Conservation (phyloP, 2,797 vertebrate species). For the Prunella strophiata region DNA sequence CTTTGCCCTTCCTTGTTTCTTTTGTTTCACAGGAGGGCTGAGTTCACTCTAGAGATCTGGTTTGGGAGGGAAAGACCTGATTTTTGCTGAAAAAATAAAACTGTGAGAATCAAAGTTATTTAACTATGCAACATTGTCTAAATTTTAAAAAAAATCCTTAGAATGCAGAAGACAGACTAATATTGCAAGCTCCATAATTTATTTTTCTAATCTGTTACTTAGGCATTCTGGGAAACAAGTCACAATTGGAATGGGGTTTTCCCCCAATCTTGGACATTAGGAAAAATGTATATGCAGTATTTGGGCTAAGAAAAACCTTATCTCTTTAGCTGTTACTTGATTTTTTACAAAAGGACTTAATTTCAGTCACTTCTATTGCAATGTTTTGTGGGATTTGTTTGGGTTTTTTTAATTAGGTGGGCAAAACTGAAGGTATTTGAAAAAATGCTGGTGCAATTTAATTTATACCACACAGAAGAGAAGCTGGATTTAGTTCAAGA, state of each 20-base stretch:
- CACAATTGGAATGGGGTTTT: not conserved
- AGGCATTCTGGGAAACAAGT: not conserved
- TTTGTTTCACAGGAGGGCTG: not conserved
- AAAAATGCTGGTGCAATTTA: not conserved
- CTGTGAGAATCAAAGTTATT: not conserved
- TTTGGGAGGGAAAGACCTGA: not conserved
- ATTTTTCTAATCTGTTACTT: not conserved
- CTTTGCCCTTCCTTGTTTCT: not conserved
- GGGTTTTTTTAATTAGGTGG: not conserved
- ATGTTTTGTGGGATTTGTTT: not conserved
- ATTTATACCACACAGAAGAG: not conserved
- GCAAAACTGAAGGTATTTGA: not conserved
- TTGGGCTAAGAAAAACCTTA: slow-evolving; percentile 38
- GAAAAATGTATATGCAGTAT: not conserved
- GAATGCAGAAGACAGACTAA: not conserved
- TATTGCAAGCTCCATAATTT: not conserved
- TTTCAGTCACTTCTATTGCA: slow-evolving; percentile 30
- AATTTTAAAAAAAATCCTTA: not conserved
- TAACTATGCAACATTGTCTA: not conserved
- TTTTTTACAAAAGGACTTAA: slow-evolving; percentile 24
- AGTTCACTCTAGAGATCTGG: not conserved
- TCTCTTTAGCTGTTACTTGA: slow-evolving; percentile 35
- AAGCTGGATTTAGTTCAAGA: not conserved
- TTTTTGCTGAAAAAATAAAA: not conserved
- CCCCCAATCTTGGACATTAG: not conserved